Evolutionary conservation across 1,140 invertebrate species (phyloP).

Genomic region (Caerostris darwini): DNA sequence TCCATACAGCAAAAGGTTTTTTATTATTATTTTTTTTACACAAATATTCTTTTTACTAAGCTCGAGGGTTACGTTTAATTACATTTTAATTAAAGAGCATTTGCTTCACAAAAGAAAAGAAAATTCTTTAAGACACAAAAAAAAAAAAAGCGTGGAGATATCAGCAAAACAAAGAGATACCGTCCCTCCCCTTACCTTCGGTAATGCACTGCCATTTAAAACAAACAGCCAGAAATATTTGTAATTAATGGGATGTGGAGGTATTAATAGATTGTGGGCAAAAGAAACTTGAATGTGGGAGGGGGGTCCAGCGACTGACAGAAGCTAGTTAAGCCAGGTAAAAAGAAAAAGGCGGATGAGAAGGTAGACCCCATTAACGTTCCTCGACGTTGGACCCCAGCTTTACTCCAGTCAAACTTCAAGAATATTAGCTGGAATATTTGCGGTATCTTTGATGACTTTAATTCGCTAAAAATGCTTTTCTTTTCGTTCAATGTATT

Average conservation of each 20-base stretch:
- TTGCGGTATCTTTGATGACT: slow-evolving; percentile 62
- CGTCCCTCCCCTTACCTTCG: neutral
- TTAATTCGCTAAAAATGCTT: slow-evolving; percentile 65
- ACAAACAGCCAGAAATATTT: slow-evolving; percentile 33
- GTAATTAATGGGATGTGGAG: slow-evolving; percentile 33
- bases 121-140: neutral
- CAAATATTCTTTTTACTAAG: neutral
- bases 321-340: slow-evolving; percentile 37
- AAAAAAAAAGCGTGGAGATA: neutral
- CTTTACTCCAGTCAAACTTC: neutral
- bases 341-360: slow-evolving; percentile 12
- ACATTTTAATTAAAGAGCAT: slow-evolving; percentile 32
- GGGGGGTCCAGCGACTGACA: slow-evolving; percentile 3
- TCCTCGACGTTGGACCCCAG: neutral
- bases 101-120: slow-evolving; percentile 1
- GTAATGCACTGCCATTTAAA: slow-evolving; percentile 38
- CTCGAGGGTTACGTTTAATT: neutral
- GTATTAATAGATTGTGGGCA: slow-evolving; percentile 19
- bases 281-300: slow-evolving; percentile 13
- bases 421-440: slow-evolving; percentile 29
- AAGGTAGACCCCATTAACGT: neutral
- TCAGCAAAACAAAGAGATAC: neutral
- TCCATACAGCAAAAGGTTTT: neutral
- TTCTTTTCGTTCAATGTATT: slow-evolving; percentile 34
- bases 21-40: neutral